phyloP scores from a whole-genome alignment of 2,888 invertebrate genomes.

The Xanthia icteritia region DNA sequence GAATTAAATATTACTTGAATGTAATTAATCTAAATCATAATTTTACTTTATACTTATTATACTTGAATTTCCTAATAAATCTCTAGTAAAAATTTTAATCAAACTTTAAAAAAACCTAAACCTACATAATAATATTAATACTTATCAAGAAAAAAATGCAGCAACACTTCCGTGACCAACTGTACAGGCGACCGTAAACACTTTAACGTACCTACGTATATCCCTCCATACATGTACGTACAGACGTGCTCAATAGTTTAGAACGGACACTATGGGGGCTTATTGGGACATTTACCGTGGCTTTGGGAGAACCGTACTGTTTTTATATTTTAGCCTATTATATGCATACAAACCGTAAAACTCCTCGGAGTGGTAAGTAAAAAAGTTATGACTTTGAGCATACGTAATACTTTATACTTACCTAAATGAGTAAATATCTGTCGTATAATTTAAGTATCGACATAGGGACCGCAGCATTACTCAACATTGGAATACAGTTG shows the following conservation, averaged over 20 bases:
- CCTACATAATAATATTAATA: too few relatives aligned
- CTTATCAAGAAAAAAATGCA: not conserved
- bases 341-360: slow-evolving; percentile 57
- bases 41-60: too few relatives aligned
- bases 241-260: slow-evolving; percentile 63
- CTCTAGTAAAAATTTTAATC: too few relatives aligned
- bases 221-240: slow-evolving; percentile 48
- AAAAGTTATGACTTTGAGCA: slow-evolving; percentile 56
- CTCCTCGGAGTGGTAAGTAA: slow-evolving; percentile 49
- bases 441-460: slow-evolving; percentile 27
- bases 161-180: slow-evolving; percentile 26
- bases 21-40: too few relatives aligned
- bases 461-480: not conserved
- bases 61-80: too few relatives aligned
- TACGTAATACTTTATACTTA: slow-evolving; percentile 20
- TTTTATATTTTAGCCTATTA: slow-evolving; percentile 64
- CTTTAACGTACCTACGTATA: slow-evolving; percentile 65
- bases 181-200: slow-evolving; percentile 68
- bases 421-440: slow-evolving; percentile 15
- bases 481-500: not conserved
- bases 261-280: slow-evolving; percentile 59
- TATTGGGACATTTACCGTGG: slow-evolving; percentile 62
- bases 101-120: too few relatives aligned
- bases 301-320: slow-evolving; percentile 51
- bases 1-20: too few relatives aligned